Conservation (phyloP, 2,888 invertebrate genomes). For the Coleophora flavipennella region DNA sequence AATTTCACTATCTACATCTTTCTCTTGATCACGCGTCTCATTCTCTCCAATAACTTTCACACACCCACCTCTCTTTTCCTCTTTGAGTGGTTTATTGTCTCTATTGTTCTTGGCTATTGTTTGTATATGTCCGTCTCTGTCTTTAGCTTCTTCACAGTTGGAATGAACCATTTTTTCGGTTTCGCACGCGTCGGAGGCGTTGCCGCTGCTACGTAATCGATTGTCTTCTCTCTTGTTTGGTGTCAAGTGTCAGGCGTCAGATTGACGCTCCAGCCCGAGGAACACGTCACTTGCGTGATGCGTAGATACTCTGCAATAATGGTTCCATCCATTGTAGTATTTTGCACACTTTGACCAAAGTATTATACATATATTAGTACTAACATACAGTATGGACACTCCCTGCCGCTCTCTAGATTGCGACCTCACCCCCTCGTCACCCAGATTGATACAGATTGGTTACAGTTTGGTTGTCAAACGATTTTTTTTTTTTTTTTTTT, state of each 20-base stretch:
- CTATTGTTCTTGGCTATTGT: slow-evolving; percentile 27
- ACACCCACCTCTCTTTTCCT: slow-evolving; percentile 27
- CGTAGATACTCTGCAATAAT: too few relatives aligned
- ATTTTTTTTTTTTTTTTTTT: too few relatives aligned
- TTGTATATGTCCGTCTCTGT: slow-evolving; percentile 36
- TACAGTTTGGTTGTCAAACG: too few relatives aligned
- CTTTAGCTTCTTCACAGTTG: slow-evolving; percentile 46
- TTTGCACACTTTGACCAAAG: too few relatives aligned
- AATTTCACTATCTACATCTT: slow-evolving; percentile 66
- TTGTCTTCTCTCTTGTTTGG: slow-evolving; percentile 46
- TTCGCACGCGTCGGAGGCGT: slow-evolving; percentile 56
- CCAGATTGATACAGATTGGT: too few relatives aligned
- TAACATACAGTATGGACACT: too few relatives aligned
- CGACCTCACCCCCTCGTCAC: too few relatives aligned
- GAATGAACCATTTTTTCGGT: slow-evolving; percentile 46
- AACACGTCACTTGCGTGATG: too few relatives aligned
- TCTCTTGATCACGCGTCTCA: slow-evolving; percentile 41
- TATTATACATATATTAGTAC: too few relatives aligned
- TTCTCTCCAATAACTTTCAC: slow-evolving; percentile 23
- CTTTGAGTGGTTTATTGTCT: slow-evolving; percentile 30
- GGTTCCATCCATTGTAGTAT: too few relatives aligned
- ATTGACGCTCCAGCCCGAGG: too few relatives aligned
- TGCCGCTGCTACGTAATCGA: slow-evolving; percentile 43
- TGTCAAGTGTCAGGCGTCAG: slow-evolving; percentile 16
- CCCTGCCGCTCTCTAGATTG: too few relatives aligned